These are phyloP conservation scores for Agapostemon virescens DNA, from an alignment of 2,888 invertebrate genomes.

Conservation along the genomic window DNA sequence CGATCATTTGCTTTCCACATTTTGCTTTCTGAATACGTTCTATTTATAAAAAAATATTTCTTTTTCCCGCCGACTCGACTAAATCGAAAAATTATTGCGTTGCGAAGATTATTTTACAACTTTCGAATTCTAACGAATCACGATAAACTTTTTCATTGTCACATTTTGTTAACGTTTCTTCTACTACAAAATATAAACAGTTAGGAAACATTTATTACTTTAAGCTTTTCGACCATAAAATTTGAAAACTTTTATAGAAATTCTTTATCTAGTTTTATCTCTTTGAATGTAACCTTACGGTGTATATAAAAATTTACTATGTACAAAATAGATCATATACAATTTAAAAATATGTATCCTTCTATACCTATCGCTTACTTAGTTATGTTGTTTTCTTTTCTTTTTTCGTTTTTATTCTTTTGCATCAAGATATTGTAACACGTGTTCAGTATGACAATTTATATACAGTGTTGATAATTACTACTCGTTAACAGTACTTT, in stretches of 20 bases:
- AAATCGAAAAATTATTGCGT: slow-evolving; percentile 16
- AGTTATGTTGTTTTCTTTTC: slow-evolving; percentile 16
- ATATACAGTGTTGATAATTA: slow-evolving; percentile 24
- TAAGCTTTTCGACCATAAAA: slow-evolving; percentile 27
- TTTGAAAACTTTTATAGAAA: slow-evolving; percentile 47
- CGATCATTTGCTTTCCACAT: slow-evolving; percentile 61
- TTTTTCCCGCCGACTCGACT: background rate
- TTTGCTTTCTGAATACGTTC: slow-evolving; percentile 31
- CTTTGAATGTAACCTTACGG: slow-evolving; percentile 31
- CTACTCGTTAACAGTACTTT: slow-evolving; percentile 1
- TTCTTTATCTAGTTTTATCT: slow-evolving; percentile 28
- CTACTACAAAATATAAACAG: slow-evolving; percentile 44
- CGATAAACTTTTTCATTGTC: slow-evolving; percentile 26
- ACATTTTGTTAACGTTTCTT: slow-evolving; percentile 15
- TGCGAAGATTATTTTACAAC: slow-evolving; percentile 12
- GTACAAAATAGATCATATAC: slow-evolving; percentile 60
- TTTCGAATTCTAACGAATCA: slow-evolving; percentile 7
- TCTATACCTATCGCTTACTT: slow-evolving; percentile 27
- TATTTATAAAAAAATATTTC: slow-evolving; percentile 19
- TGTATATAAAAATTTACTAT: slow-evolving; percentile 62
- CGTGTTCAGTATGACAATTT: slow-evolving; percentile 18
- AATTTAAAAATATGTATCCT: slow-evolving; percentile 48
- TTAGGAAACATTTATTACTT: slow-evolving; percentile 29
- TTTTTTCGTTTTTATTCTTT: background rate
- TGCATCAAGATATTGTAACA: slow-evolving; percentile 17